Conservation (phyloP, 2,888 invertebrate genomes). For the Anarsia innoxiella region DNA sequence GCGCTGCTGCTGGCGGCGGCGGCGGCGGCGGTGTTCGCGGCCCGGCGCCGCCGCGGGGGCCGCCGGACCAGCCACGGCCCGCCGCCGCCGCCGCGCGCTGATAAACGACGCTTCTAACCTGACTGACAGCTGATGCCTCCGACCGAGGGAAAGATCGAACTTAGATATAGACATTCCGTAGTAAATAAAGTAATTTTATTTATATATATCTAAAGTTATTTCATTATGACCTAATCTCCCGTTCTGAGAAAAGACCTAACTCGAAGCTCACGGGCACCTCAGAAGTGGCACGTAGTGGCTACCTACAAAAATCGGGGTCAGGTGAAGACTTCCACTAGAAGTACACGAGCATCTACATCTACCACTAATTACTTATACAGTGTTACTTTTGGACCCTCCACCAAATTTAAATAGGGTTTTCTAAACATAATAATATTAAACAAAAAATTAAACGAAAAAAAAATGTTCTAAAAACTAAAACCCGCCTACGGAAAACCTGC, state of each 20-base stretch:
- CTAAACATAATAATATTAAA: too few species aligned
- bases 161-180: slow-evolving; percentile 11
- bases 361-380: too few species aligned
- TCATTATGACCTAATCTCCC: slow-evolving; percentile 1
- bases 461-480: too few species aligned
- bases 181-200: slow-evolving; percentile 12
- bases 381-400: too few species aligned
- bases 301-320: background rate
- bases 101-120: slow-evolving; percentile 30
- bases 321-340: too few species aligned
- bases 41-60: slow-evolving; percentile 32
- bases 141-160: too few species aligned
- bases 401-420: too few species aligned
- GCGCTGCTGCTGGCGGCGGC: slow-evolving; percentile 80
- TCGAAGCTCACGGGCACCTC: background rate
- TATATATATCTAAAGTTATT: slow-evolving; percentile 16
- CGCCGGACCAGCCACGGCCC: slow-evolving; percentile 20
- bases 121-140: too few species aligned
- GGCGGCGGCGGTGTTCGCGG: slow-evolving; percentile 73
- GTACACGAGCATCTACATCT: too few species aligned
- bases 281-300: slow-evolving; percentile 13
- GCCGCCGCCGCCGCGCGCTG: slow-evolving; percentile 23
- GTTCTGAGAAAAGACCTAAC: background rate
- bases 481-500: too few species aligned
- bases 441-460: too few species aligned